Base-by-base conservation (phyloP, 2,113 vertebrate species). In the Paedocypris sp. region DNA sequence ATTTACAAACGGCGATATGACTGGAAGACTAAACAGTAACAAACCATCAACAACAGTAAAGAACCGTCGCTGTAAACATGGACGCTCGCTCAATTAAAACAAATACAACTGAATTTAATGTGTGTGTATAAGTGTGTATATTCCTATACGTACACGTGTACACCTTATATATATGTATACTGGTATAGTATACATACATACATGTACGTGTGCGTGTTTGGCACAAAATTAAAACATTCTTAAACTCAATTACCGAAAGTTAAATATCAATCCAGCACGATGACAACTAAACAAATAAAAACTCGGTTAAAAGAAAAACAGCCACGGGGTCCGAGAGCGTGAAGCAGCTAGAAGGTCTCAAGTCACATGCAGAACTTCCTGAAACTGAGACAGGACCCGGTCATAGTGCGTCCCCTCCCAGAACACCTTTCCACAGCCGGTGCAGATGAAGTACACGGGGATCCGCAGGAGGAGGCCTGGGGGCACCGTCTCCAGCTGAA, bases 351-450 rank as follows among this genome's bases (percentile, higher is more conserved):
- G 16, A 0, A 31, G 33, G 20, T 65, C 56, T 2, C 74, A 50
- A 0, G 63, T 3, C 2, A 80, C 1, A 0, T 72, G 62, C 5
- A 91, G 77, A 45, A 90, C 63, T 2, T 88, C 85, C 16, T 68
- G 71, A 64, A 93, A 91, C 75, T 87, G 84, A 20, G 79, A 71
- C 6, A 89, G 31, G 0, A 90, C 20, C 0, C 72, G 84, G 29
- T 77, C 76, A 4, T 86, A 90, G 72, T 92, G 92, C 4, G 90
- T 89, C 3, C 89, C 92, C 54, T 93, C 90, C 88, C 93, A 93
- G 80, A 93, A 93, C 29, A 94, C 85, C 59, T 92, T 92, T 57
- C 91, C 88, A 0, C 90, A 93, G 57, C 45, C 59, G 1, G 75
- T 78, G 75, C 91, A 91, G 74, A 89, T 86, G 47, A 85, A 93